phyloP scores from a whole-genome alignment of 2,888 invertebrate species.

The Crioceris asparagi region DNA sequence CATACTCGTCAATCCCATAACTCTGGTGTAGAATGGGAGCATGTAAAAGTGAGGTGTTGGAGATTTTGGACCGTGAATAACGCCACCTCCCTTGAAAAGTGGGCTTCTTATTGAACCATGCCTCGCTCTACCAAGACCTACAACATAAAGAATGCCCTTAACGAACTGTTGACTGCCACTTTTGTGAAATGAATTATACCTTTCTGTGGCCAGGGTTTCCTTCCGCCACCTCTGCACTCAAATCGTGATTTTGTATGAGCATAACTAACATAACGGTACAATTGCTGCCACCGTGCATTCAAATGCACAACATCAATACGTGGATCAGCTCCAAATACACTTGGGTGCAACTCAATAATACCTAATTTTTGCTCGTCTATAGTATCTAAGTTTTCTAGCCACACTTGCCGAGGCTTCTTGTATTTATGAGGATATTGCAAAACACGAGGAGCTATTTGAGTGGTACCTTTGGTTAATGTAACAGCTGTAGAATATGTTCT shows the following conservation, averaged over 20 bases:
- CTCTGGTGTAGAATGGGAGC: constrained; percentile 67
- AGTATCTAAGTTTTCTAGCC: constrained; percentile 76
- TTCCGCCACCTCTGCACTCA: constrained; percentile 81
- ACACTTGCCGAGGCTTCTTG: constrained; percentile 62
- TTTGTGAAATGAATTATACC: too few relatives aligned
- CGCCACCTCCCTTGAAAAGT: constrained; percentile 72
- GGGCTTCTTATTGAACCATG: constrained; percentile 91
- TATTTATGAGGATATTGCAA: constrained; percentile 41
- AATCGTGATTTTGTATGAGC: constrained; percentile 67
- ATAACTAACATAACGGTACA: constrained; percentile 73
- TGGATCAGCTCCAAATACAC: constrained; percentile 72
- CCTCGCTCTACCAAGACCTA: constrained; percentile 65
- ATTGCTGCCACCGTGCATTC: constrained; percentile 78
- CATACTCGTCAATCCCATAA: constrained; percentile 71
- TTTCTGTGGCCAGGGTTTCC: constrained; percentile 97
- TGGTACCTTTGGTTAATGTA: constrained; percentile 8
- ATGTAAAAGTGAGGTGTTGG: constrained; percentile 89
- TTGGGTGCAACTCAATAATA: constrained; percentile 80
- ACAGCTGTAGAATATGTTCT: constrained; percentile 18
- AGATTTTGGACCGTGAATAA: constrained; percentile 82
- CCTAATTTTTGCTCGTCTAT: constrained; percentile 70
- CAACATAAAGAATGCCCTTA: too few relatives aligned
- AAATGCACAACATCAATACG: constrained; percentile 77
- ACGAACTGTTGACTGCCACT: too few relatives aligned
- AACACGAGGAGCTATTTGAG: constrained; percentile 12